phyloP scores from a whole-genome alignment of 2,888 invertebrate genomes.

The Drosophila nr. perissopoda region DNA sequence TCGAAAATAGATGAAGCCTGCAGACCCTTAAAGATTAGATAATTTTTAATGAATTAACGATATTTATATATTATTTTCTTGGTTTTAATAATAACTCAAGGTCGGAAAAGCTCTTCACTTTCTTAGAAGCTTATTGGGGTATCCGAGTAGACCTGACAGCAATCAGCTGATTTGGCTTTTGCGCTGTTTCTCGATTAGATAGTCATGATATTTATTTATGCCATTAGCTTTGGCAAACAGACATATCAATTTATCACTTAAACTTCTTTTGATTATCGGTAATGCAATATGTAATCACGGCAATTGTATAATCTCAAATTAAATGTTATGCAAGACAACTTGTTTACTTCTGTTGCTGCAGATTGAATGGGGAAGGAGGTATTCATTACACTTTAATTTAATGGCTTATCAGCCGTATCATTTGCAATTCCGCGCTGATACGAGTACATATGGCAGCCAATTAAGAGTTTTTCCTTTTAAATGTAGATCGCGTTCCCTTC shows the following conservation, averaged over 20 bases:
- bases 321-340: conserved; percentile 27
- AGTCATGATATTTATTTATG: conserved; percentile 70
- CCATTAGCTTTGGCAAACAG: conserved; percentile 45
- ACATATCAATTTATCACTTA: conserved; percentile 55
- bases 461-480: conserved; percentile 8
- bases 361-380: not conserved
- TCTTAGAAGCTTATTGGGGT: not conserved
- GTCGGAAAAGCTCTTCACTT: conserved; percentile 25
- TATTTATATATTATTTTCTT: conserved; percentile 17
- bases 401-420: not conserved
- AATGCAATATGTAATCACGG: conserved; percentile 20
- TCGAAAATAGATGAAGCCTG: conserved; percentile 10
- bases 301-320: conserved; percentile 16
- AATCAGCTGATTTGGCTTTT: conserved; percentile 20
- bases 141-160: not conserved
- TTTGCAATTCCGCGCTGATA: not conserved
- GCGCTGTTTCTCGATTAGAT: conserved; percentile 61
- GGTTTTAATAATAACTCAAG: conserved; percentile 22
- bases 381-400: not conserved
- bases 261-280: conserved; percentile 44
- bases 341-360: conserved; percentile 27
- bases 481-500: not conserved
- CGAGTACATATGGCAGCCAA: conserved; percentile 9
- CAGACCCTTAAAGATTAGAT: conserved; percentile 37
- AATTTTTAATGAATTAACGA: conserved; percentile 22